phyloP scores from a whole-genome alignment of 2,113 vertebrate species.

The Saccopteryx leptura region DNA sequence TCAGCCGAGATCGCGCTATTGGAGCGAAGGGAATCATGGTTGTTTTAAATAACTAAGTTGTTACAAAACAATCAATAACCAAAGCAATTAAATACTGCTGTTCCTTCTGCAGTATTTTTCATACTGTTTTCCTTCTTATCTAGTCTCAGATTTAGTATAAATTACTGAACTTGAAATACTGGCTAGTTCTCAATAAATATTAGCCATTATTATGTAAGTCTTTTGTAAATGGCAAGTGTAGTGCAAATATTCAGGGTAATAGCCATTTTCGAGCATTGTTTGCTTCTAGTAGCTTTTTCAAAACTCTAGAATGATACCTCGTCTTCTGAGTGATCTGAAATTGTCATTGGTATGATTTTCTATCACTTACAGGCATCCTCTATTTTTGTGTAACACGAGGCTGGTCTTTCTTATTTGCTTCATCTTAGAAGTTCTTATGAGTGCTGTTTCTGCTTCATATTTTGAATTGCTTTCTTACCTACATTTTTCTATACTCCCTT shows the following conservation, averaged over 20 bases:
- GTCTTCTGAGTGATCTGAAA: neutral
- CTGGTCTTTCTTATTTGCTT: neutral
- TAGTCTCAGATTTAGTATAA: neutral
- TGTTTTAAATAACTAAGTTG: neutral
- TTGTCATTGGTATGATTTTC: neutral
- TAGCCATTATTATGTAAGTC: neutral
- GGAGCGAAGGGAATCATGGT: neutral
- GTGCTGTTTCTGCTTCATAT: neutral
- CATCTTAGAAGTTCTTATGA: neutral
- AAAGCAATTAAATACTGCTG: neutral
- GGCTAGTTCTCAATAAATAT: conserved; percentile 38
- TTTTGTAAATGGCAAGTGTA: neutral
- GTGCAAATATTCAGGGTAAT: conserved; percentile 10
- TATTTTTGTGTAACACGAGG: neutral
- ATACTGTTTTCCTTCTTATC: neutral
- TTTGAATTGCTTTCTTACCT: neutral
- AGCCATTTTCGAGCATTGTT: neutral
- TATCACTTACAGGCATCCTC: neutral
- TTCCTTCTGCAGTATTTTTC: neutral
- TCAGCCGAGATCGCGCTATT: neutral
- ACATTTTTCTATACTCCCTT: neutral
- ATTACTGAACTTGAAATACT: conserved; percentile 51
- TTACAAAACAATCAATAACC: neutral
- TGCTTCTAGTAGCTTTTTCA: neutral
- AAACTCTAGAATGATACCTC: neutral